Evolutionary conservation across 2,113 vertebrate genomes (phyloP).

Genomic region (Xyliphius kryptos): DNA sequence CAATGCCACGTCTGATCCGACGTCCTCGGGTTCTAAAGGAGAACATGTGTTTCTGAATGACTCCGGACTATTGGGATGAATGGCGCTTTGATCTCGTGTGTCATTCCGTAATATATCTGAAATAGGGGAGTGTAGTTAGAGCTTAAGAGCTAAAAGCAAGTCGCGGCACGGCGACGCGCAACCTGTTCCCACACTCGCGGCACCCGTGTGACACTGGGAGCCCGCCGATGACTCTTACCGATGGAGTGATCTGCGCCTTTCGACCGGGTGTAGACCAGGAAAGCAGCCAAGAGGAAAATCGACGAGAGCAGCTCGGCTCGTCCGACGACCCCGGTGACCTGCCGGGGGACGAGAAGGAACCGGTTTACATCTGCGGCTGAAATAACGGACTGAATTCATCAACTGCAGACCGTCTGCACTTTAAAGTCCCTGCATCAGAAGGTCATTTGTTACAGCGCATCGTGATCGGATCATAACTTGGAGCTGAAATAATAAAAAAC

Average conservation of each 20-base stretch:
- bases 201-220: neutral
- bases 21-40: no score
- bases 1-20: no score
- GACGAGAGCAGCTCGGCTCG: constrained; percentile 95
- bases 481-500: no score
- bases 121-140: neutral
- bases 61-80: no score
- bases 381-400: neutral
- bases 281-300: constrained; percentile 91
- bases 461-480: no score
- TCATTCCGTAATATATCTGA: neutral
- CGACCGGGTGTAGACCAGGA: constrained; percentile 90
- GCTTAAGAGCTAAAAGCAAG: neutral
- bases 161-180: neutral
- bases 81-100: neutral
- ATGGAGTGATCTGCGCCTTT: constrained; percentile 84
- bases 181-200: neutral
- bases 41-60: no score
- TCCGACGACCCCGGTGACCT: constrained; percentile 96
- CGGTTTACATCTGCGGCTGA: neutral
- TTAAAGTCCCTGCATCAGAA: no score
- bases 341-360: constrained; percentile 23
- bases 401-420: no score
- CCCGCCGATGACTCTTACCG: constrained; percentile 62
- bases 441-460: no score